Evolutionary conservation across 2,113 vertebrate species (phyloP), one percentile per base, ranked within the genome.

Genomic region (Dunckerocampus dactyliophorus): DNA sequence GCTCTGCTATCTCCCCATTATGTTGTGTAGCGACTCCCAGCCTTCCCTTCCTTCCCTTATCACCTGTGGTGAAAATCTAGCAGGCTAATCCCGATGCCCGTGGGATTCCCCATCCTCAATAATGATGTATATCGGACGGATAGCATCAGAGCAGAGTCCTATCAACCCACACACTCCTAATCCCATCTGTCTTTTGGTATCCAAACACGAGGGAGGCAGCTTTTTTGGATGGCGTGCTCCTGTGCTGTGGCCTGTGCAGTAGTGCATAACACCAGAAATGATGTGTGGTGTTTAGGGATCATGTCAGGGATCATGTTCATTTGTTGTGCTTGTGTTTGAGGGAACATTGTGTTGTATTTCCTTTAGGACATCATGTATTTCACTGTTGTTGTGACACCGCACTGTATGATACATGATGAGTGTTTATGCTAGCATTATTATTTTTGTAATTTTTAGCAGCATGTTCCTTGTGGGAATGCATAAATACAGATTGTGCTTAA

Each of bases 61-160:
- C 85, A 87, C 87, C 77, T 85, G 77, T 67, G 77, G 87, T 76
- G 82, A 80, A 82, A 87, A 81, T 86, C 82, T 69, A 81, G 71
- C 59, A 13, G 69, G 80, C 76, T 87, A 87, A 89, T 87, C 82
- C 82, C 74, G 54, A 51, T 9, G 76, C 84, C 80, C 72, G 65
- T 77, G 79, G 86, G 86, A 88, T 80, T 73, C 81, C 78, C 81
- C 68, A 13, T 47, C 72, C 67, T 64, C 79, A 68, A 71, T 89
- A 81, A 87, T 82, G 87, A 83, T 85, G 65, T 83, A 74, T 87
- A 85, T 87, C 86, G 75, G 77, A 85, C 66, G 75, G 83, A 87
- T 82, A 78, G 80, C 81, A 87, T 88, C 84, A 65, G 79, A 85
- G 78, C 75, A 69, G 31, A 76, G 72, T 76, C 77, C 82, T 86